Conservation (phyloP, 2,888 invertebrate genomes). For the Bellardia bayeri region DNA sequence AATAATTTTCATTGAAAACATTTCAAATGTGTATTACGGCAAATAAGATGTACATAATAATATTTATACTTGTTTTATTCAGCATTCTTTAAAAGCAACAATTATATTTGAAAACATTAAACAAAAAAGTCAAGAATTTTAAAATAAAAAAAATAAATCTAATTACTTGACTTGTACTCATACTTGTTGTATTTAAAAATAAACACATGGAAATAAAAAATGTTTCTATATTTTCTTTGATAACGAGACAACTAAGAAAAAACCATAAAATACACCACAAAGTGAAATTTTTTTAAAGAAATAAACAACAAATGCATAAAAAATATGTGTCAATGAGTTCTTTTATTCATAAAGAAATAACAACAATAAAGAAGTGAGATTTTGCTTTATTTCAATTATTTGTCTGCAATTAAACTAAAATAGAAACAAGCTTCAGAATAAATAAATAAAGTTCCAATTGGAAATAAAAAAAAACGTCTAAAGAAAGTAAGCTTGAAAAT, state of each 20-base stretch:
- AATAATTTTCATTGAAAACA: not conserved
- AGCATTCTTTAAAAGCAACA: not conserved
- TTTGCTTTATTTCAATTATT: not conserved
- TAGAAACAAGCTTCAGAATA: not conserved
- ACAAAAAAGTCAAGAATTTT: slow-evolving; percentile 8
- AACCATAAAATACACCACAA: slow-evolving; percentile 16
- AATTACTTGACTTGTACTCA: slow-evolving; percentile 13
- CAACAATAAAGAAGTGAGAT: slow-evolving; percentile 11
- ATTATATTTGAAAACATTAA: slow-evolving; percentile 4
- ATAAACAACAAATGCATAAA: not conserved
- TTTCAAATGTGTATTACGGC: not conserved
- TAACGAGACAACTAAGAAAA: slow-evolving; percentile 18
- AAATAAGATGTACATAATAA: not conserved
- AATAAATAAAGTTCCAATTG: not conserved
- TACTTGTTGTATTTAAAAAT: slow-evolving; percentile 30
- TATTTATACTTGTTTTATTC: not conserved
- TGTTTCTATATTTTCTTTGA: slow-evolving; percentile 20
- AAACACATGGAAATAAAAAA: slow-evolving; percentile 48
- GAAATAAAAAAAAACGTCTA: not conserved
- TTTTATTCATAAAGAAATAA: not conserved
- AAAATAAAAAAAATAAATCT: not conserved
- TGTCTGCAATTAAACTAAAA: not conserved
- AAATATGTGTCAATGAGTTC: slow-evolving; percentile 44
- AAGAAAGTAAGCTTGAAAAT: no score
- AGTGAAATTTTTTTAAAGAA: slow-evolving; percentile 14